Base-by-base conservation (phyloP, 1,140 invertebrate genomes). In the Aporrectodea caliginosa region DNA sequence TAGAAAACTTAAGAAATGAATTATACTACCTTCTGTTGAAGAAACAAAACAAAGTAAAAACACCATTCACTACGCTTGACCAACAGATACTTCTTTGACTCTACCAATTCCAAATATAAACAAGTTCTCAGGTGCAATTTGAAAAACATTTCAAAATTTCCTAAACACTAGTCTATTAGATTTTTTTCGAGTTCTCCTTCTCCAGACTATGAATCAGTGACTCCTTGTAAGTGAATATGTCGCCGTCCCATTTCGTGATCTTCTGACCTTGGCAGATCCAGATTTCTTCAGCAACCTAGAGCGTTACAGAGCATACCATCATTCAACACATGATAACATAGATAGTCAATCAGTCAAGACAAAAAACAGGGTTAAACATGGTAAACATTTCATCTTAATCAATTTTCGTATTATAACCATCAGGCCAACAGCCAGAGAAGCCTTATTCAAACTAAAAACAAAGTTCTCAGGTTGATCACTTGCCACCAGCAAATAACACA, bases 221-320 rank as follows among this genome's bases (percentile, higher is more conserved):
- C 84, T 98, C 93, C 89, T 99, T 99, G 90, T 99, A 99, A 72
- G 93, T 92, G 82, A 96, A 91, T 89, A 99, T 99, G 83, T 94
- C 94, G 32, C 96, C 95, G 81, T 95, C 91, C 96, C 98, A 99
- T 89, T 98, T 98, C 1, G 95, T 99, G 16, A 98, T 93, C 12
- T 93, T 94, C 83, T 93, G 93, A 83, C 99, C 95, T 86, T 99
- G 97, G 88, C 98, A 99, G 27, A 99, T 93, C 97, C 97, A 99
- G 88, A 99, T 99, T 89, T 98, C 96, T 89, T 99, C 93, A 29
- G 97, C 97, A 32, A 99, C 97, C 95, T 98, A 85, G 34, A 90
- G 88, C 78, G 81, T 82, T 76, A 76, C 33, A 77, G 30, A 80
- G n/a, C n/a, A 75, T 84, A 16, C 81, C 68, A 81, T 31, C 27